Conservation (phyloP, 2,113 vertebrate species). For the Corythoichthys haematopterus region DNA sequence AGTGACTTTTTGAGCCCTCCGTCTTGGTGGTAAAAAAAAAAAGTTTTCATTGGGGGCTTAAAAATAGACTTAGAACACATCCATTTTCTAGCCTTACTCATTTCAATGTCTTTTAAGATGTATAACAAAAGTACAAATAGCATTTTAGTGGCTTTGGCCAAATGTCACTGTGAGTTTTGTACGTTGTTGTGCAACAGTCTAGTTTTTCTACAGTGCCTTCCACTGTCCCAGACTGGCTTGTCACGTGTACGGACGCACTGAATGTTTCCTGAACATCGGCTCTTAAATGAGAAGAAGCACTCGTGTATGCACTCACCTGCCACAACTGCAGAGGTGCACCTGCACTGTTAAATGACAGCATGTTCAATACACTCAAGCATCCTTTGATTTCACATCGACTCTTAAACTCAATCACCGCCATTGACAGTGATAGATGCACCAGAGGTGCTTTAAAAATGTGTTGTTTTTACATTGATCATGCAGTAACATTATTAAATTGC, state of each 20-base stretch:
- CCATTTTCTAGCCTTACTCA: not conserved
- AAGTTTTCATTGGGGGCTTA: too few relatives aligned
- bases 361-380: not conserved
- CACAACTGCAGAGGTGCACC: not conserved
- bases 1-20: too few relatives aligned
- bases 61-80: not conserved
- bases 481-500: too few relatives aligned
- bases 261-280: constrained; percentile 4
- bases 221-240: constrained; percentile 55
- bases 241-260: constrained; percentile 31
- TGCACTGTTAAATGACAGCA: not conserved
- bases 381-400: not conserved
- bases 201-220: constrained; percentile 63
- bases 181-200: constrained; percentile 40
- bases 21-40: too few relatives aligned
- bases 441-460: too few relatives aligned
- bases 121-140: not conserved
- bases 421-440: too few relatives aligned
- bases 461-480: too few relatives aligned
- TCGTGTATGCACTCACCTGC: not conserved
- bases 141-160: not conserved
- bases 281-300: not conserved
- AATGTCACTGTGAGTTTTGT: constrained; percentile 8
- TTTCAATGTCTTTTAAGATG: not conserved
- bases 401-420: too few relatives aligned